phyloP scores from a whole-genome alignment of 2,113 vertebrate species.

The Oophaga pumilio region DNA sequence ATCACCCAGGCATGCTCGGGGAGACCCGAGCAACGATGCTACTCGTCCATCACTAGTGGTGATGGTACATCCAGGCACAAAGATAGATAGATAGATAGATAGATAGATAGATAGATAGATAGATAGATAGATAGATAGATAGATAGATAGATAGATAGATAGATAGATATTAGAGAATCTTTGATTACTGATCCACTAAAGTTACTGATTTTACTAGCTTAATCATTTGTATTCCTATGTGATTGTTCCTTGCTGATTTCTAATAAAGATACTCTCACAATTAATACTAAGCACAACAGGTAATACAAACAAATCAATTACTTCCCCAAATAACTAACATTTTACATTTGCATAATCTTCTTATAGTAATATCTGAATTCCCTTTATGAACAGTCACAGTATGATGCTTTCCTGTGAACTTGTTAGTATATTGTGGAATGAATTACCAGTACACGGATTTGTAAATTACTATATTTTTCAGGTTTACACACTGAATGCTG shows the following conservation, averaged over 20 bases:
- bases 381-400: slow-evolving; percentile 57
- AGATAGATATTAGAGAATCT: not conserved
- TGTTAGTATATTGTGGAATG: slow-evolving; percentile 45
- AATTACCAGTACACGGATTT: slow-evolving; percentile 27
- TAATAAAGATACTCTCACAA: slow-evolving; percentile 54
- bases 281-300: slow-evolving; percentile 54
- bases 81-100: no score
- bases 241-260: slow-evolving; percentile 54
- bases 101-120: not conserved
- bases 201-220: slow-evolving; percentile 30
- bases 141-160: not conserved
- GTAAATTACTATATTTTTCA: slow-evolving; percentile 39
- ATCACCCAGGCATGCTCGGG: no score
- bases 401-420: slow-evolving; percentile 34
- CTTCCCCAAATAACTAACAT: slow-evolving; percentile 47
- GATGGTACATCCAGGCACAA: no score
- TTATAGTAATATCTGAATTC: slow-evolving; percentile 55
- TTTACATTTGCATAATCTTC: slow-evolving; percentile 55
- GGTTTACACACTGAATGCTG: slow-evolving; percentile 33
- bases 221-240: slow-evolving; percentile 23
- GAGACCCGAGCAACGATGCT: no score
- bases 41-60: no score
- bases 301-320: slow-evolving; percentile 56
- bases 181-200: slow-evolving; percentile 37
- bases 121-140: not conserved